phyloP scores from a whole-genome alignment of 2,888 invertebrate species.

The Pteria penguin region DNA sequence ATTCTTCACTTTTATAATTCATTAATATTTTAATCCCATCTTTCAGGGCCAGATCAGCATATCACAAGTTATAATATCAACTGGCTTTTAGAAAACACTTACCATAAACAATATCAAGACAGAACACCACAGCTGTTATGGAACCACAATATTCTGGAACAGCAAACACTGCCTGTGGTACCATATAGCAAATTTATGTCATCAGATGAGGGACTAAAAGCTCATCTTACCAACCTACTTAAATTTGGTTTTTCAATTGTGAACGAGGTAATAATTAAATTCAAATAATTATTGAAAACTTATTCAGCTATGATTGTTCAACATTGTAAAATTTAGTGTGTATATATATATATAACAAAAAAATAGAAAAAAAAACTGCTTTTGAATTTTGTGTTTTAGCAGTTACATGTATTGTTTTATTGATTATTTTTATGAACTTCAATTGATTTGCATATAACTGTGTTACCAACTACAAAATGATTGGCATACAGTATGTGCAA shows the following conservation, averaged over 20 bases:
- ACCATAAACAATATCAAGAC: constrained; percentile 25
- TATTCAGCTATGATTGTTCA: no score
- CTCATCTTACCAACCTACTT: constrained; percentile 54
- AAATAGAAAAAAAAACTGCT: no score
- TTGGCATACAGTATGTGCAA: no score
- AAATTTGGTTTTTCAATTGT: constrained; percentile 63
- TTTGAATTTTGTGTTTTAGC: no score
- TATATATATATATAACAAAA: no score
- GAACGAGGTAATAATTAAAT: constrained; percentile 46
- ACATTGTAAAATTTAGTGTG: no score
- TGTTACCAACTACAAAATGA: no score
- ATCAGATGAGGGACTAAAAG: constrained; percentile 52
- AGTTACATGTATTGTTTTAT: no score
- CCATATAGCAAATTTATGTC: constrained; percentile 51
- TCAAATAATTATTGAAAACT: not conserved
- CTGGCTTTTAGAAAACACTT: constrained; percentile 58
- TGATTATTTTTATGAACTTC: no score
- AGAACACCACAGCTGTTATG: constrained; percentile 42
- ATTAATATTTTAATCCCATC: no score
- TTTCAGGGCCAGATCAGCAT: constrained; percentile 73
- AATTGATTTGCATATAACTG: no score
- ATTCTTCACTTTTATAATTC: no score
- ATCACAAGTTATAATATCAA: constrained; percentile 52
- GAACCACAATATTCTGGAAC: constrained; percentile 45
- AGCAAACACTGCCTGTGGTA: constrained; percentile 42